Conservation (phyloP, 2,797 vertebrate genomes). For the Sebastes trivittatus region DNA sequence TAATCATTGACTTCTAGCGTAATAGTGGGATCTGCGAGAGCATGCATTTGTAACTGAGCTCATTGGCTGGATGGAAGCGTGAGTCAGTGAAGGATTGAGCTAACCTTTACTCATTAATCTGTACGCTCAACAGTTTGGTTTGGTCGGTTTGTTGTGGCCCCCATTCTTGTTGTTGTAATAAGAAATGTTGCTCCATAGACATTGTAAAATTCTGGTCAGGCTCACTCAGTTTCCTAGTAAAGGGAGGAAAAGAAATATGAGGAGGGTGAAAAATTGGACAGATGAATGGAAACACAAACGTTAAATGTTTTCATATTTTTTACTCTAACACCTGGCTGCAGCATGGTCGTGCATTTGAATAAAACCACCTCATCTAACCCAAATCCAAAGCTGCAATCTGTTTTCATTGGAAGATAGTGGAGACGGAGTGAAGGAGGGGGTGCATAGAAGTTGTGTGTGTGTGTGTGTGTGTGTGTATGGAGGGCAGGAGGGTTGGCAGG, state of each 20-base stretch:
- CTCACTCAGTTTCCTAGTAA: neutral
- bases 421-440: neutral
- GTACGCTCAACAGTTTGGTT: neutral
- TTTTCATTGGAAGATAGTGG: conserved; percentile 11
- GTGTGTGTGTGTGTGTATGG: neutral
- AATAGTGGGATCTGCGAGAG: neutral
- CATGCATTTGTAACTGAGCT: neutral
- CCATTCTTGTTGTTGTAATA: neutral
- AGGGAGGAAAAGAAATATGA: neutral
- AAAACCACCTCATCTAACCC: conserved; percentile 13
- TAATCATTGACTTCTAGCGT: conserved; percentile 20
- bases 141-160: neutral
- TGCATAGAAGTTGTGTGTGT: neutral
- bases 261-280: conserved; percentile 1
- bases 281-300: conserved; percentile 13
- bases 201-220: neutral
- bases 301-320: neutral
- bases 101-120: neutral
- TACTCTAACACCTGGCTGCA: conserved; percentile 26
- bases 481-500: conserved; percentile 40
- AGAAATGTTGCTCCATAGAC: neutral
- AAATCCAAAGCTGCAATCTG: conserved; percentile 6
- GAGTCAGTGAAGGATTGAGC: conserved; percentile 7
- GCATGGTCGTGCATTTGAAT: neutral
- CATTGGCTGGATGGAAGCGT: neutral